Evolutionary conservation across 2,797 vertebrate species (phyloP), one percentile per base, ranked within the genome.

Genomic region (Menidia menidia): DNA sequence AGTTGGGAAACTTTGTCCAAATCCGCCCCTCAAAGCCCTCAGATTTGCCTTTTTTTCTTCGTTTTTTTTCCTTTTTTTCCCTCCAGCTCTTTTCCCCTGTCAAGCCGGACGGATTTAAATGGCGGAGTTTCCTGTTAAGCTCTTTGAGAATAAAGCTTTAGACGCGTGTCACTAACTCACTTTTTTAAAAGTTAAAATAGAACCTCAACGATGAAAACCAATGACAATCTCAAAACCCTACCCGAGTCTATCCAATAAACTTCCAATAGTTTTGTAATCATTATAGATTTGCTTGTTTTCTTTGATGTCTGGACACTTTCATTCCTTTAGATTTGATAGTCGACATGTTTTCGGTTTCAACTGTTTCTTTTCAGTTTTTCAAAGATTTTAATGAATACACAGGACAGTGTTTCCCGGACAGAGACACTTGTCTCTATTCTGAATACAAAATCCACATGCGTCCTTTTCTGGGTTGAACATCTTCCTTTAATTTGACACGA

Each of bases 1-100:
- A 90, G 88, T 94, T 92, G 87, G 85, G 87, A 94, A 94, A 95
- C 92, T 94, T 93, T 91, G 90, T 93, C 91, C 90, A 91, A 94
- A 94, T 91, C 90, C 90, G 81, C 87, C 91, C 91, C 87, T 86
- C 87, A 89, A 88, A 92, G 84, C 89, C 85, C 87, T 85, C 88
- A 87, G 84, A 92, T 88, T 55, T 45, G 84, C 81, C 86, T 78
- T 91, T 92, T 93, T 93, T 92, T 88, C 75, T 87, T 83, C 77
- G 64, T 73, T 81, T 85, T 87, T 91, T 86, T 59, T 4, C 18
- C 4, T 64, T 84, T 84, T 80, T 84, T 69, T 42, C 77, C 83
- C 84, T 87, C 87, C 83, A 85, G 87, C 83, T 64, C 80, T 15
- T 35, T 64, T 60, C 61, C 1, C 1, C 10, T 14, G 85, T 87